Conservation (phyloP, 2,797 vertebrate species). For the Pangasius macronema region DNA sequence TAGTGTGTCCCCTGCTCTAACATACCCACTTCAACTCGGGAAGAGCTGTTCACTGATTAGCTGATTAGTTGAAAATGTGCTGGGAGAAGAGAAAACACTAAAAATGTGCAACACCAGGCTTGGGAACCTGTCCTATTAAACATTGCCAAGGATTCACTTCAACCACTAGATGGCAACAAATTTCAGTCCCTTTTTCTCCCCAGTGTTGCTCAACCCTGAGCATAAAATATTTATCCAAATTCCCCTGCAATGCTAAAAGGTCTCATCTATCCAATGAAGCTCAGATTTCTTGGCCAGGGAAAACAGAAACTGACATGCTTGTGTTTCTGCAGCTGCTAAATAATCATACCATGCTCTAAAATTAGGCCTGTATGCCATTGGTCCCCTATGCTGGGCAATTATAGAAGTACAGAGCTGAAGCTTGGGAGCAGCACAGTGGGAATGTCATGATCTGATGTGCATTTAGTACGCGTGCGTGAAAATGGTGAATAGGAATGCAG, state of each 20-base stretch:
- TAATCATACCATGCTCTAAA: slow-evolving; percentile 45
- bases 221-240: slow-evolving; percentile 4
- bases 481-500: not conserved
- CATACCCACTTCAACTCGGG: not conserved
- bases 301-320: slow-evolving; percentile 14
- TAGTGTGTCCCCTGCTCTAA: not conserved
- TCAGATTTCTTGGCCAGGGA: not conserved
- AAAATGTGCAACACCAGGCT: not conserved
- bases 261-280: slow-evolving; percentile 19
- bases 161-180: slow-evolving; percentile 47
- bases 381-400: slow-evolving; percentile 36
- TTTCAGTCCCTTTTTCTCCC: not conserved
- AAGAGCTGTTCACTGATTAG: not conserved
- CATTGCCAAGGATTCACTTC: not conserved
- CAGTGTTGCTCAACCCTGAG: not conserved
- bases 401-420: slow-evolving; percentile 19
- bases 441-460: not conserved
- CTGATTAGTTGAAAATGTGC: not conserved
- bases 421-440: slow-evolving; percentile 6
- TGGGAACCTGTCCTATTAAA: not conserved
- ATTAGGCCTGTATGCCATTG: slow-evolving; percentile 36
- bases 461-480: not conserved
- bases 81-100: not conserved
- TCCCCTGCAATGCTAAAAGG: slow-evolving; percentile 8
- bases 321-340: slow-evolving; percentile 48